Evolutionary conservation across 2,888 invertebrate genomes (phyloP).

Genomic region (Thalpophila matura): DNA sequence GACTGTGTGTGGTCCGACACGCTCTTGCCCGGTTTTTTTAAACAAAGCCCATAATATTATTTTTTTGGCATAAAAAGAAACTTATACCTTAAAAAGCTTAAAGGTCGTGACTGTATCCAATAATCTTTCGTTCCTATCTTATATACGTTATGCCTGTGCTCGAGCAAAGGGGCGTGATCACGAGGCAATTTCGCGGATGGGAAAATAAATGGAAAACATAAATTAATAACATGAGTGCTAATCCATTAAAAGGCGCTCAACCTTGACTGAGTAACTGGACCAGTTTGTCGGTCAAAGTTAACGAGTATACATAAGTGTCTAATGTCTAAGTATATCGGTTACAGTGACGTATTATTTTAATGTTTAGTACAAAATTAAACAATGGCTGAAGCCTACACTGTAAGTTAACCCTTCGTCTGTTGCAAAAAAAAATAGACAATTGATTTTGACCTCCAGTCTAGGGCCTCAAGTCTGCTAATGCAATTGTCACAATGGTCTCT

Average conservation of each 20-base stretch:
- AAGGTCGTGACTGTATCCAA: neutral
- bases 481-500: too few relatives aligned
- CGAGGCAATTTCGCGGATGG: constrained; percentile 44
- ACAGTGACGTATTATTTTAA: neutral
- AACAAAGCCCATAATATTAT: neutral
- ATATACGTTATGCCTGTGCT: neutral
- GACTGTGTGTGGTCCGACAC: too few relatives aligned
- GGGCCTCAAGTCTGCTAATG: too few relatives aligned
- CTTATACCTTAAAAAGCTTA: neutral
- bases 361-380: too few relatives aligned
- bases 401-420: too few relatives aligned
- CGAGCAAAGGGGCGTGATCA: constrained; percentile 30
- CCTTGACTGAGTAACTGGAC: constrained; percentile 47
- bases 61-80: neutral
- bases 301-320: neutral
- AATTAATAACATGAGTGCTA: constrained; percentile 42
- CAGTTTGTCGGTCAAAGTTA: constrained; percentile 34
- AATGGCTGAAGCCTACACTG: neutral
- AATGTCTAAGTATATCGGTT: neutral
- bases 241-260: constrained; percentile 38
- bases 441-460: too few relatives aligned
- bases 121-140: too few relatives aligned
- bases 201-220: constrained; percentile 31
- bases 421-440: too few relatives aligned
- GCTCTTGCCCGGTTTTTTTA: too few relatives aligned